Conservation (phyloP, 2,797 vertebrate genomes). For the Galaxias olidus region DNA sequence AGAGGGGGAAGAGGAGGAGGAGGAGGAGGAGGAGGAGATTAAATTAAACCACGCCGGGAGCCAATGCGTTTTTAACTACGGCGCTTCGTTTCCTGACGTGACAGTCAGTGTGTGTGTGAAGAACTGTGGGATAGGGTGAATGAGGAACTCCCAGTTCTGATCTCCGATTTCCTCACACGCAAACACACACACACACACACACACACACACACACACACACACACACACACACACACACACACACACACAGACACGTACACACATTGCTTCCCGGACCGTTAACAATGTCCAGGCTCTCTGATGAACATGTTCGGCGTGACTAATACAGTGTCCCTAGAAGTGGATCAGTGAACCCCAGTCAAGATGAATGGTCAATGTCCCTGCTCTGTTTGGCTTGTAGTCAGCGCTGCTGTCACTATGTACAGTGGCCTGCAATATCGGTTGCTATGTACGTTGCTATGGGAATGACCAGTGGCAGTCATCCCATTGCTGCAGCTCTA, state of each 20-base stretch:
- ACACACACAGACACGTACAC: neutral
- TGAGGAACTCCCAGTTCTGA: neutral
- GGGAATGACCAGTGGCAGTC: conserved; percentile 18
- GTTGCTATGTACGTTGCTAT: conserved; percentile 1
- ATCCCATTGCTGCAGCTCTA: neutral
- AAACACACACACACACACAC: no score
- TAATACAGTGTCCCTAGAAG: no score
- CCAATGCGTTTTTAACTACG: conserved; percentile 72
- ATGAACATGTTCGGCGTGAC: no score
- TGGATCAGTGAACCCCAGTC: conserved; percentile 27
- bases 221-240: neutral
- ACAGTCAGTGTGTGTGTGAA: neutral
- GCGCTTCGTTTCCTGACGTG: conserved; percentile 55
- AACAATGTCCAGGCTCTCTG: no score
- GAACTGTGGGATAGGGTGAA: conserved; percentile 45
- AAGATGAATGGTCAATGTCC: conserved; percentile 25
- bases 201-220: neutral
- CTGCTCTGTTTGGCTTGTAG: conserved; percentile 26
- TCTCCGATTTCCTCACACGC: neutral
- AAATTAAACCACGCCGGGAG: conserved; percentile 68
- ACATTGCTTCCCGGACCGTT: neutral
- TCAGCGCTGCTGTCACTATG: conserved; percentile 14
- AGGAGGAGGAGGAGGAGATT: conserved; percentile 56
- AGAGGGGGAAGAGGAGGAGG: neutral
- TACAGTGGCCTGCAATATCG: neutral